Evolutionary conservation across 2,113 vertebrate species (phyloP), one percentile per base, ranked within the genome.

Genomic region (Oncorhynchus clarkii): DNA sequence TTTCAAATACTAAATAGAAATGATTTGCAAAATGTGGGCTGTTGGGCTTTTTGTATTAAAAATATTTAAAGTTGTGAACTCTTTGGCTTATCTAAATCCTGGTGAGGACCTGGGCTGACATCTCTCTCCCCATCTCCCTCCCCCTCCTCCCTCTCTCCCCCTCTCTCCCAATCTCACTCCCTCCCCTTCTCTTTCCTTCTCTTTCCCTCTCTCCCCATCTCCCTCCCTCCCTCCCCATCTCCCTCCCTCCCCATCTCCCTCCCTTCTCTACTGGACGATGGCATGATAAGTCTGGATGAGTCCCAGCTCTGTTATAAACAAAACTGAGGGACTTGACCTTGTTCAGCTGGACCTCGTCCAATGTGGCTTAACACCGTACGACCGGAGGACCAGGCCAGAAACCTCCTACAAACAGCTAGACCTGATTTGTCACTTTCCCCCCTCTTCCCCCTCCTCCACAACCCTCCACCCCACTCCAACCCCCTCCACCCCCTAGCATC

Each of bases 251-350:
- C n/a, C n/a, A n/a, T n/a, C n/a, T n/a, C n/a, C 3, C 48, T 51
- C 48, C 11, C 9, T 51, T 2, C 48, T 75, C 68, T 70, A 65
- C 51, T 78, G 76, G 75, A 83, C 80, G 86, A 87, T 78, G 78
- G 84, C 71, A 34, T 12, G 78, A 73, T 62, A 73, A 80, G 69
- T 83, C 71, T 45, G 16, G 80, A 73, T 62, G 74, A 80, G 71
- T 83, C 80, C 82, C 74, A 78, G 70, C 76, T 78, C 82, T 85
- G 72, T 85, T 79, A 80, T 89, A 88, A 90, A 90, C 87, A 87
- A 87, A 75, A 78, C 65, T 81, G 72, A 69, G 80, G 39, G 72
- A 71, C 29, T 67, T 72, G 67, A 71, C 60, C 73, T 70, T 51
- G 29, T 78, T 75, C 72, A 73, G 71, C 82, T 86, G 87, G 88